These are phyloP conservation scores for Limanda limanda DNA, from an alignment of 2,113 vertebrate species.

Conservation along the genomic window DNA sequence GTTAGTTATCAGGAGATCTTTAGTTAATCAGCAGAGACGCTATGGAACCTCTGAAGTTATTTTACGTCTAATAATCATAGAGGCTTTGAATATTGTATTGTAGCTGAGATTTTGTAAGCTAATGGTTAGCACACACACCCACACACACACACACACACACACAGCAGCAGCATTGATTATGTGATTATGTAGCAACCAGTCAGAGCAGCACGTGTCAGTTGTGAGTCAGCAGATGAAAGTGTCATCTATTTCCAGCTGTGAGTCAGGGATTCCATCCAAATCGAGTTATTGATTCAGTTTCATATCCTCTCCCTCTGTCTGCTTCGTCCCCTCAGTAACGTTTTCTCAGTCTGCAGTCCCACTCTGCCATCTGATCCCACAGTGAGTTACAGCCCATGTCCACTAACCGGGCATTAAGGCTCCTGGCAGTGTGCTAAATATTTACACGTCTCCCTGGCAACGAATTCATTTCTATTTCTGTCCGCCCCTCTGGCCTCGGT, in stretches of 20 bases:
- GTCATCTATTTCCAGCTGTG: neutral
- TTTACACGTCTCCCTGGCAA: constrained; percentile 69
- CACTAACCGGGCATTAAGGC: constrained; percentile 41
- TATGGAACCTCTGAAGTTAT: too few species aligned
- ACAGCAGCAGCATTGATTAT: too few species aligned
- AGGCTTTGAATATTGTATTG: too few species aligned
- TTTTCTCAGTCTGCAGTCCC: neutral
- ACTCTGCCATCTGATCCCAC: constrained; percentile 28
- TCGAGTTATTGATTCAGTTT: constrained; percentile 10
- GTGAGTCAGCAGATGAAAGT: constrained; percentile 12
- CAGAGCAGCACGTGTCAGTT: neutral
- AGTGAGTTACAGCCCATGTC: constrained; percentile 19
- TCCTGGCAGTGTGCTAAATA: constrained; percentile 59
- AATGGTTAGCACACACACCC: too few species aligned
- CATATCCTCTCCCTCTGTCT: neutral
- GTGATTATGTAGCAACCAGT: too few species aligned
- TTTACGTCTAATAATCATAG: too few species aligned
- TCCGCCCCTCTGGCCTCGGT: constrained; percentile 6
- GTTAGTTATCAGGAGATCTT: too few species aligned
- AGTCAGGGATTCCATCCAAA: constrained; percentile 29
- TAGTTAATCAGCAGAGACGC: too few species aligned
- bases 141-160: too few species aligned
- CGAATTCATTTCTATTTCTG: constrained; percentile 67
- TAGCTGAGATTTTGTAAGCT: too few species aligned
- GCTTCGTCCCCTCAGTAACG: neutral